Evolutionary conservation across 2,797 vertebrate species (phyloP).

Genomic region (Catostomus latipinnis): DNA sequence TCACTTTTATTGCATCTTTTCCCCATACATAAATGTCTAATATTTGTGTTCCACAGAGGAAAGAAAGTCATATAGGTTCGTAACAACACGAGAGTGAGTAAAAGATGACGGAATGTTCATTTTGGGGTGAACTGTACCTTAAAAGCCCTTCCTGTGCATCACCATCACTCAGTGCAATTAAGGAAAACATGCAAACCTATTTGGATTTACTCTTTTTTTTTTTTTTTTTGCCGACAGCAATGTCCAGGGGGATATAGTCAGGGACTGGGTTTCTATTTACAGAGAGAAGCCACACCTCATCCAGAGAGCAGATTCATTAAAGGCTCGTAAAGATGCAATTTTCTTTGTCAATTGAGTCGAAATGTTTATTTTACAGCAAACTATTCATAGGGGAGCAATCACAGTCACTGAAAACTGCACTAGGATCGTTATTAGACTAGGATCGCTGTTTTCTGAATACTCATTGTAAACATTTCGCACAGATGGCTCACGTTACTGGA

Average conservation of each 20-base stretch:
- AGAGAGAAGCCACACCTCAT: conserved; percentile 55
- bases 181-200: conserved; percentile 56
- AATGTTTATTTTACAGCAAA: conserved; percentile 58
- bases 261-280: conserved; percentile 52
- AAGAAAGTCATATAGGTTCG: too few species aligned
- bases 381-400: conserved; percentile 63
- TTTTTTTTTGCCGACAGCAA: not conserved
- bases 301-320: conserved; percentile 66
- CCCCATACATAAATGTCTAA: too few species aligned
- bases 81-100: too few species aligned
- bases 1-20: too few species aligned
- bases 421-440: conserved; percentile 28
- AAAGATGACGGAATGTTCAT: too few species aligned
- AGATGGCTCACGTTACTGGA: conserved; percentile 13
- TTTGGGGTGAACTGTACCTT: too few species aligned
- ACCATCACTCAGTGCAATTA: conserved; percentile 6
- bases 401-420: conserved; percentile 36
- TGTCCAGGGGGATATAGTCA: conserved; percentile 36
- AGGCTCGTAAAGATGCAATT: conserved; percentile 46
- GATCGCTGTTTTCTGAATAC: conserved; percentile 47
- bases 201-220: too few species aligned
- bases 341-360: conserved; percentile 58
- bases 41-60: too few species aligned
- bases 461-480: conserved; percentile 52
- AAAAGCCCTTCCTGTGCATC: conserved; percentile 7